Conservation (phyloP, 2,888 invertebrate species). For the Dascillus cervinus region DNA sequence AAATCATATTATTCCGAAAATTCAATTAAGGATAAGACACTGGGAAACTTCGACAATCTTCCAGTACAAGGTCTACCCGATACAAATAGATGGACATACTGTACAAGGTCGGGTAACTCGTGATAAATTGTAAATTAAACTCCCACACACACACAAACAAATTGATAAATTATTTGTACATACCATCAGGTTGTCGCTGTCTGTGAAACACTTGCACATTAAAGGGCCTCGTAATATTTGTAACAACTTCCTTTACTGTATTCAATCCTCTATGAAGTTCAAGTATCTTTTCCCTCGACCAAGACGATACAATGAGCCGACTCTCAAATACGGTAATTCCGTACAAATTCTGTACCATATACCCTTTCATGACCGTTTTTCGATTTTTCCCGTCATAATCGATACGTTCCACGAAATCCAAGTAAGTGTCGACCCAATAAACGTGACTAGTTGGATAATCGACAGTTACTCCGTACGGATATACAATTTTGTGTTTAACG, state of each 20-base stretch:
- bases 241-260: constrained; percentile 41
- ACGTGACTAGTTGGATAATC: constrained; percentile 64
- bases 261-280: constrained; percentile 52
- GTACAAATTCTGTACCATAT: constrained; percentile 57
- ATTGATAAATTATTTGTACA: too few species aligned
- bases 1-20: too few species aligned
- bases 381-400: constrained; percentile 68
- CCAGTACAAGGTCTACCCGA: too few species aligned
- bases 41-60: too few species aligned
- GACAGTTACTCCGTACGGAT: constrained; percentile 65
- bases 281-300: constrained; percentile 58
- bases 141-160: too few species aligned
- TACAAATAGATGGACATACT: too few species aligned
- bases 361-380: constrained; percentile 47
- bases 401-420: constrained; percentile 70
- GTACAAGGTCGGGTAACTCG: too few species aligned
- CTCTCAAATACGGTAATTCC: constrained; percentile 69
- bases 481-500: constrained; percentile 63
- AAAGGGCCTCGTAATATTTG: constrained; percentile 52
- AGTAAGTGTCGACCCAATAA: constrained; percentile 76
- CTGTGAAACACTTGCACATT: constrained; percentile 68
- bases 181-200: constrained; percentile 67
- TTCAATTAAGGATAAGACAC: too few species aligned
- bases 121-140: too few species aligned
- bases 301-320: constrained; percentile 64